Percentiles rank a stretch among this genome's conserved stretches.
Evolutionary conservation across 1,140 invertebrate species (phyloP).

Genomic region (Ganaspis sp.): DNA sequence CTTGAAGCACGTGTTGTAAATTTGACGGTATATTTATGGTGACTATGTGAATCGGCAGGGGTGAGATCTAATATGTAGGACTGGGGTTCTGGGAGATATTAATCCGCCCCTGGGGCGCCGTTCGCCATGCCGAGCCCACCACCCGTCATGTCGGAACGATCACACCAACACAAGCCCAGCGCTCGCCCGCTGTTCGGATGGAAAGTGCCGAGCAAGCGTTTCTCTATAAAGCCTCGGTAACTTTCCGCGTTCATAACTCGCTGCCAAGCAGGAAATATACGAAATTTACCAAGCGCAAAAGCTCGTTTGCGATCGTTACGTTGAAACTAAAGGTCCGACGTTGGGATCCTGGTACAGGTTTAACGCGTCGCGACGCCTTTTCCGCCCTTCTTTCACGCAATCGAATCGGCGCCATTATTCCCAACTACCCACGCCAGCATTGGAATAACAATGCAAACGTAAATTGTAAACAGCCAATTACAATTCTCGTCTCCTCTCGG

Average conservation of each 20-base stretch:
- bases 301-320: constrained; percentile 23
- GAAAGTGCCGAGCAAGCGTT: constrained; percentile 64
- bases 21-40: constrained; percentile 20
- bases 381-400: constrained; percentile 16
- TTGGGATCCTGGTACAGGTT: not conserved
- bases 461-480: not conserved
- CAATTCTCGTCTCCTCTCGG: not conserved
- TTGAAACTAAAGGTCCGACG: not conserved
- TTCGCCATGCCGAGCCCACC: constrained; percentile 43
- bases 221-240: constrained; percentile 49
- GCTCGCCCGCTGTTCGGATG: constrained; percentile 53
- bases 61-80: constrained; percentile 9
- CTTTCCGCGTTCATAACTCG: constrained; percentile 55
- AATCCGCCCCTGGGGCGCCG: constrained; percentile 3
- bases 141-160: constrained; percentile 44
- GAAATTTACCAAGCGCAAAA: constrained; percentile 32
- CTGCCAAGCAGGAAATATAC: constrained; percentile 41
- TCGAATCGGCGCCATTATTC: constrained; percentile 18
- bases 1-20: not conserved
- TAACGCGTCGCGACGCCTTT: constrained; percentile 17
- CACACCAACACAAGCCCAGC: constrained; percentile 47
- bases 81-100: constrained; percentile 8
- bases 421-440: not conserved
- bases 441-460: constrained; percentile 2
- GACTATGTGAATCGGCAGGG: constrained; percentile 22